Evolutionary conservation across 1,140 invertebrate species (phyloP).

Genomic region (Monochamus saltuarius): DNA sequence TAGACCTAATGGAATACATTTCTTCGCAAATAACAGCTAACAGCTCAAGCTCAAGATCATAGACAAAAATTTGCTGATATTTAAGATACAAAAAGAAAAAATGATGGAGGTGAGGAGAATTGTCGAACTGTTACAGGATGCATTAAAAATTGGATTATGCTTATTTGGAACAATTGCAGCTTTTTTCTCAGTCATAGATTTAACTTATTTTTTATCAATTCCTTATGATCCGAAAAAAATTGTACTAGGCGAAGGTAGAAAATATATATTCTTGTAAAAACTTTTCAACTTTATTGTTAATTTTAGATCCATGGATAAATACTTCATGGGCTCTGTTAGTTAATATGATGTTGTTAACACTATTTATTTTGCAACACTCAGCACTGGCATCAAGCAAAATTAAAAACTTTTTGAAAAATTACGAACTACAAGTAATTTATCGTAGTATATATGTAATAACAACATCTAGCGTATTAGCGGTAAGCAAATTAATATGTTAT

Average conservation of each 20-base stretch:
- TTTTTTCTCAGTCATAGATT: conserved; percentile 40
- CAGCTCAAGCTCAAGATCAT: no score
- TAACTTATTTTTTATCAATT: conserved; percentile 43
- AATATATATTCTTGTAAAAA: conserved; percentile 4
- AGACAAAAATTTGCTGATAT: no score
- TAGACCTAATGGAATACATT: no score
- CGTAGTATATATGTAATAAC: conserved; percentile 45
- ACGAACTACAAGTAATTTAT: conserved; percentile 35
- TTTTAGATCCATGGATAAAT: conserved; percentile 35
- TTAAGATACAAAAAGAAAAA: no score
- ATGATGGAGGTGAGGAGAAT: no score
- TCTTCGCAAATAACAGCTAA: no score
- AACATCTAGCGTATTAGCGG: conserved; percentile 38
- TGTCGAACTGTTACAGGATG: no score
- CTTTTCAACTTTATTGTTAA: not conserved
- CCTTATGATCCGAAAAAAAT: conserved; percentile 25
- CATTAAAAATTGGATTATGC: not conserved
- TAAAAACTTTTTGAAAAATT: conserved; percentile 35
- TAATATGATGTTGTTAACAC: conserved; percentile 40
- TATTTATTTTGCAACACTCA: conserved; percentile 47
- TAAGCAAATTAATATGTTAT: no score
- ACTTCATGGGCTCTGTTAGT: conserved; percentile 37
- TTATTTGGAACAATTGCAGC: conserved; percentile 4
- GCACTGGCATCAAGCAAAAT: conserved; percentile 35
- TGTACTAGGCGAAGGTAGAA: conserved; percentile 20